These are phyloP conservation scores for Strongylocentrotus purpuratus DNA, from an alignment of 35 echinoderm and acorn worm genomes.

Conservation along the genomic window DNA sequence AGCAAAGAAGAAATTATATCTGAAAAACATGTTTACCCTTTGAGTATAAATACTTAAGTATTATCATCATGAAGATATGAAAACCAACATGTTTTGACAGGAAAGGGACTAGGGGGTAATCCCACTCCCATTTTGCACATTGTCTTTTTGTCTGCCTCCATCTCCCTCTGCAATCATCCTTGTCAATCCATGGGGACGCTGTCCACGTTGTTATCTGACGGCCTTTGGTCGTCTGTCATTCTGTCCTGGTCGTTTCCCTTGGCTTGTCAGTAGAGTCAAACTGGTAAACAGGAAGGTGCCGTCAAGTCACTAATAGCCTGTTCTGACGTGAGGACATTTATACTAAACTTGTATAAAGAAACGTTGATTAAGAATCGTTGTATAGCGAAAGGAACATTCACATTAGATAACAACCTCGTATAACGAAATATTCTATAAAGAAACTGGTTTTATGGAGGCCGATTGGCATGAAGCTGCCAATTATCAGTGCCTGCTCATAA, in stretches of 20 bases:
- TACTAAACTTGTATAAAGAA: too few species aligned
- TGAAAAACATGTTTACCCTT: background rate
- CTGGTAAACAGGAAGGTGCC: background rate
- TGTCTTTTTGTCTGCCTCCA: background rate
- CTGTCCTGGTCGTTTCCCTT: background rate
- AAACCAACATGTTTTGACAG: background rate
- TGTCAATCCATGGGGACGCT: background rate
- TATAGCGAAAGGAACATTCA: too few species aligned
- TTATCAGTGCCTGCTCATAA: too few species aligned
- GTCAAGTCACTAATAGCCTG: background rate
- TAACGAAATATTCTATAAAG: too few species aligned
- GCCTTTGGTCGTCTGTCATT: background rate
- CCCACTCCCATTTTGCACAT: background rate
- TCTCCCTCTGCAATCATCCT: background rate
- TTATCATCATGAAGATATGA: background rate
- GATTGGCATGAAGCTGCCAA: too few species aligned
- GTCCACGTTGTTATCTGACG: background rate
- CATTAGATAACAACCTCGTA: too few species aligned
- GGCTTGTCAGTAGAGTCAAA: background rate
- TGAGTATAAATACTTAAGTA: background rate
- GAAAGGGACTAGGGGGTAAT: background rate
- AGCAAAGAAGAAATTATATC: background rate
- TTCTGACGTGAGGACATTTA: too few species aligned
- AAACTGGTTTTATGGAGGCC: too few species aligned
- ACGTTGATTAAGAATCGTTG: too few species aligned